Conservation (phyloP, 2,888 invertebrate species). For the Sarcophaga carnaria region DNA sequence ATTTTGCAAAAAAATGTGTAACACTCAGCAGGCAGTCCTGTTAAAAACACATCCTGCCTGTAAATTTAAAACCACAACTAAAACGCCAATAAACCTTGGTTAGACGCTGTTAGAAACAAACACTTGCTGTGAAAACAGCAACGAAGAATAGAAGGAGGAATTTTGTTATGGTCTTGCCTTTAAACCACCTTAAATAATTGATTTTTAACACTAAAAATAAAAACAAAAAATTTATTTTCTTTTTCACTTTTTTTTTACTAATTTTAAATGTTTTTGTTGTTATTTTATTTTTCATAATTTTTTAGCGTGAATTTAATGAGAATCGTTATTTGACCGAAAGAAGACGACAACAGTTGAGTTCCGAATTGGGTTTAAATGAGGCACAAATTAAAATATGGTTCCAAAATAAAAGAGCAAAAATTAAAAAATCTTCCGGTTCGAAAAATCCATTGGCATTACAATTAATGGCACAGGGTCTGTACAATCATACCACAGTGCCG, state of each 20-base stretch:
- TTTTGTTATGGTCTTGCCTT: conserved; percentile 76
- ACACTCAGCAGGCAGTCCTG: conserved; percentile 71
- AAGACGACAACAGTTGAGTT: conserved; percentile 93
- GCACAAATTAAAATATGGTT: conserved; percentile 99
- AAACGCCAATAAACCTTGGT: conserved; percentile 53
- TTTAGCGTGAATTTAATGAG: conserved; percentile 93
- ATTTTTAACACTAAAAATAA: conserved; percentile 72
- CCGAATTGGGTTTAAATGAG: conserved; percentile 95
- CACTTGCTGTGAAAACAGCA: background rate
- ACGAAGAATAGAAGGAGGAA: conserved; percentile 62
- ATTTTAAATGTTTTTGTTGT: conserved; percentile 28
- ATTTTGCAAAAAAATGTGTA: conserved; percentile 74
- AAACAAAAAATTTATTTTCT: background rate
- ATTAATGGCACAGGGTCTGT: conserved; percentile 96
- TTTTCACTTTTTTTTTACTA: conserved; percentile 1
- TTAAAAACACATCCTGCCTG: conserved; percentile 19
- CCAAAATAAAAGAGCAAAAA: conserved; percentile 97
- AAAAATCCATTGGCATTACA: conserved; percentile 93
- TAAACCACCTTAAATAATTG: conserved; percentile 79
- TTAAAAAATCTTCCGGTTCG: conserved; percentile 94
- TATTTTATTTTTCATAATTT: conserved; percentile 36
- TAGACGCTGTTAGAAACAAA: background rate
- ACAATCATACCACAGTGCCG: conserved; percentile 93
- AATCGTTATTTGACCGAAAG: conserved; percentile 96
- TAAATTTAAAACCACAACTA: conserved; percentile 61